phyloP scores from a whole-genome alignment of 2,888 invertebrate species.

The Lottia gigantea region DNA sequence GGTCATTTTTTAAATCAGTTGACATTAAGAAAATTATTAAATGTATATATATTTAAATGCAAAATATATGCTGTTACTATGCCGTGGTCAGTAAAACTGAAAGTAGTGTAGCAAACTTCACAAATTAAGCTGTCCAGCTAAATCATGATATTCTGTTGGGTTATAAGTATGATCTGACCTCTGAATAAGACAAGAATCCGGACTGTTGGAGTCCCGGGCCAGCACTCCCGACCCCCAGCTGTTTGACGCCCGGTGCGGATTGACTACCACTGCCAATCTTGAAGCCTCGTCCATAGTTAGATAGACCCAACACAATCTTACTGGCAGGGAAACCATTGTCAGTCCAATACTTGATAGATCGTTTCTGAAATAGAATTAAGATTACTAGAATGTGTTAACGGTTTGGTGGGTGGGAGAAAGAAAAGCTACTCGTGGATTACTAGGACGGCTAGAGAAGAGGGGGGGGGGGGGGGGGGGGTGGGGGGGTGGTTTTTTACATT shows the following conservation, averaged over 20 bases:
- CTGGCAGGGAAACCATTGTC: conserved; percentile 87
- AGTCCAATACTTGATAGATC: conserved; percentile 34
- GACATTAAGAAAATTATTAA: no score
- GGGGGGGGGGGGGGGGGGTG: no score
- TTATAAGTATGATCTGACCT: conserved; percentile 28
- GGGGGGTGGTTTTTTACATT: no score
- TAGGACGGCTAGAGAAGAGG: no score
- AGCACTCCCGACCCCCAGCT: conserved; percentile 25
- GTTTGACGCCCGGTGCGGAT: conserved; percentile 33
- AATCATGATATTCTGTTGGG: no score
- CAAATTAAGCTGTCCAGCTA: no score
- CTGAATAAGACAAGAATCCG: conserved; percentile 45
- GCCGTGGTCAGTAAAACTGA: no score
- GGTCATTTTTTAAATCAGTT: no score
- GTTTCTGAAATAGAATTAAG: conserved; percentile 28
- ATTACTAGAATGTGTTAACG: background rate
- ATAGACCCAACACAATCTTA: conserved; percentile 92
- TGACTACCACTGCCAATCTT: conserved; percentile 76
- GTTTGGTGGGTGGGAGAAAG: background rate
- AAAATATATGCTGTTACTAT: no score
- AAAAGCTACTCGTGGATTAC: no score
- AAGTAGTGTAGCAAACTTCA: no score
- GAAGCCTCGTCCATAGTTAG: conserved; percentile 93
- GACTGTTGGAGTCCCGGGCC: conserved; percentile 35
- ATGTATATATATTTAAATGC: no score